A percentile compares a stretch with the other conserved stretches of the same genome.
Evolutionary conservation across 2,888 invertebrate species (phyloP).

Genomic region (Aethes cnicana): DNA sequence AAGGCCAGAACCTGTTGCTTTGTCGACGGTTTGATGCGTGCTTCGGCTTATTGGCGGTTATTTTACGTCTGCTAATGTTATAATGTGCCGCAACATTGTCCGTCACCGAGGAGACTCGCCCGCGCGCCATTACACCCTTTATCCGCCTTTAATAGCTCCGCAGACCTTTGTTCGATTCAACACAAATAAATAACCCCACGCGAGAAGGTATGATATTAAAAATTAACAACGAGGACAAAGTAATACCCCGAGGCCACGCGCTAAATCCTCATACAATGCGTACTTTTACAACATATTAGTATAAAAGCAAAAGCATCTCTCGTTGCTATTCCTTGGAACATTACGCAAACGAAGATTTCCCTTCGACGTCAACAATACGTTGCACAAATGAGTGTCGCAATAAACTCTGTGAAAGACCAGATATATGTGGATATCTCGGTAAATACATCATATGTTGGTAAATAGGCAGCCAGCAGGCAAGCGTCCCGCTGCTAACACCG

Average conservation of each 20-base stretch:
- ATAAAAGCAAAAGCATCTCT: slow-evolving; percentile 52
- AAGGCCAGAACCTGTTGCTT: slow-evolving; percentile 79
- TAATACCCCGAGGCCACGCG: slow-evolving; percentile 35
- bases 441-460: slow-evolving; percentile 67
- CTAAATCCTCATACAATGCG: slow-evolving; percentile 45
- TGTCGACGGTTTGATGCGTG: slow-evolving; percentile 76
- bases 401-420: slow-evolving; percentile 57
- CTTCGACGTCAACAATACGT: slow-evolving; percentile 69
- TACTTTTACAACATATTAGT: slow-evolving; percentile 57
- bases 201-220: slow-evolving; percentile 28
- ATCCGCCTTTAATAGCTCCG: slow-evolving; percentile 41
- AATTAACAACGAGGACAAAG: slow-evolving; percentile 26
- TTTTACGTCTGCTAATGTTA: slow-evolving; percentile 78
- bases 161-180: slow-evolving; percentile 24
- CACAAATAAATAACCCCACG: slow-evolving; percentile 20
- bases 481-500: slow-evolving; percentile 71
- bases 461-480: slow-evolving; percentile 62
- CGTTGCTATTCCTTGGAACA: slow-evolving; percentile 56
- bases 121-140: slow-evolving; percentile 43
- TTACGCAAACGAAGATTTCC: slow-evolving; percentile 73
- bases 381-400: slow-evolving; percentile 72
- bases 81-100: slow-evolving; percentile 74
- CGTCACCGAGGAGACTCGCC: too few relatives aligned
- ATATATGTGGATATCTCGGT: slow-evolving; percentile 67
- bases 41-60: slow-evolving; percentile 79